Evolutionary conservation across 2,797 vertebrate genomes (phyloP).

Genomic region (Eupleurogrammus muticus): DNA sequence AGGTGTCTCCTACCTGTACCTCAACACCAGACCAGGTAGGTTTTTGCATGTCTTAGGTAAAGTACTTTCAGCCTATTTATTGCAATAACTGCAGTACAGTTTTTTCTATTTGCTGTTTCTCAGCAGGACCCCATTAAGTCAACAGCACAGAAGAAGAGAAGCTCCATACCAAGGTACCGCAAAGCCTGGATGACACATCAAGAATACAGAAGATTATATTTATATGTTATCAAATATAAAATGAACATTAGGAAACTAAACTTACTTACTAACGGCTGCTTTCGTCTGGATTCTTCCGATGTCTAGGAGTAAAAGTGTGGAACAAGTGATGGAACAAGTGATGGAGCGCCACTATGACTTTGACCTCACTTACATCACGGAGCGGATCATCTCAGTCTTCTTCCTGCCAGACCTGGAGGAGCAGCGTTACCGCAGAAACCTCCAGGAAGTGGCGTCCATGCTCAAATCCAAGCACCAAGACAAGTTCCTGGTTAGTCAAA

Average conservation of each 20-base stretch:
- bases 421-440: constrained; percentile 86
- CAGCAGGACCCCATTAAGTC: constrained; percentile 85
- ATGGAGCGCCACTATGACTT: constrained; percentile 92
- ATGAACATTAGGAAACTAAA: constrained; percentile 1
- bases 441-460: constrained; percentile 92
- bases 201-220: not conserved
- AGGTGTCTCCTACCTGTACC: constrained; percentile 85
- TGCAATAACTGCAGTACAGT: not conserved
- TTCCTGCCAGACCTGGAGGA: constrained; percentile 89
- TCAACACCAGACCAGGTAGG: constrained; percentile 83
- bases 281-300: constrained; percentile 12
- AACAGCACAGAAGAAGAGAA: constrained; percentile 82
- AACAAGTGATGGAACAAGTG: constrained; percentile 89
- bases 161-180: constrained; percentile 85
- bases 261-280: constrained; percentile 1
- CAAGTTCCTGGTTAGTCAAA: constrained; percentile 88
- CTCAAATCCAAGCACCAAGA: constrained; percentile 93
- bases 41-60: constrained; percentile 28
- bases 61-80: not conserved
- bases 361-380: constrained; percentile 95
- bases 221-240: constrained; percentile 2
- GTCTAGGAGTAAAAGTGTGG: constrained; percentile 87
- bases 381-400: constrained; percentile 93
- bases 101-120: constrained; percentile 21
- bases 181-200: not conserved